Evolutionary conservation across 2,888 invertebrate species (phyloP), one percentile per base, ranked within the genome.

Genomic region (Scaeva pyrastri): DNA sequence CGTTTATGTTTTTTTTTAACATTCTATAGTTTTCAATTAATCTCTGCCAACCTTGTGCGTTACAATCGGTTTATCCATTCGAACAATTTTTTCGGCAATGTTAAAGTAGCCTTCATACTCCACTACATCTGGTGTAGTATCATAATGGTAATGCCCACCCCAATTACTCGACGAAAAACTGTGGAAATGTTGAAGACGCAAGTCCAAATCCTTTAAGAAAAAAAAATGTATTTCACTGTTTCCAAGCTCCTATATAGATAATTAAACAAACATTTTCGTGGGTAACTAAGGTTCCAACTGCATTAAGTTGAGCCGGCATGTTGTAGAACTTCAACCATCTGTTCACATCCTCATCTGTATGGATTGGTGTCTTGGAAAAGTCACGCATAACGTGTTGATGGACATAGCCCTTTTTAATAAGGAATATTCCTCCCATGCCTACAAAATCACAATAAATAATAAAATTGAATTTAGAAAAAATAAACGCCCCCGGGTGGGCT

Each of bases 81-180:
- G 94, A 84, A 96, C 93, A 80, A 97, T 94, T 91, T 93, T 94
- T 91, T 94, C 94, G 2, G 96, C 98, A 52, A 96, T 93, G 90
- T 95, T 95, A 91, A 99, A 97, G 93, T 97, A 99, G 0, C 97
- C 99, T 90, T 97, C 94, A 93, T 99, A 91, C 91, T 97, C 96
- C 11, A 95, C 98, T n/a, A 91, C 94, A 10, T 95, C 96, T 0
- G 99, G 98, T 39, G 98, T 97, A 10, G 96, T 96, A 93, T 99
- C 99, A 91, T 96, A 96, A 93, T 99, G 99, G 93, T 99, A 99
- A 94, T 99, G 99, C 0, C 99, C 99, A 88, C 97, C 98, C 93
- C 96, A 96, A 78, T 96, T 96, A 91, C 96, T 95, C 90, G 94
- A 93, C 88, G 96, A 96, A 92, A 96, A 97, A 91, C 97, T 97